Base-by-base conservation (phyloP, 2,113 vertebrate species). In the Limnothrissa miodon region DNA sequence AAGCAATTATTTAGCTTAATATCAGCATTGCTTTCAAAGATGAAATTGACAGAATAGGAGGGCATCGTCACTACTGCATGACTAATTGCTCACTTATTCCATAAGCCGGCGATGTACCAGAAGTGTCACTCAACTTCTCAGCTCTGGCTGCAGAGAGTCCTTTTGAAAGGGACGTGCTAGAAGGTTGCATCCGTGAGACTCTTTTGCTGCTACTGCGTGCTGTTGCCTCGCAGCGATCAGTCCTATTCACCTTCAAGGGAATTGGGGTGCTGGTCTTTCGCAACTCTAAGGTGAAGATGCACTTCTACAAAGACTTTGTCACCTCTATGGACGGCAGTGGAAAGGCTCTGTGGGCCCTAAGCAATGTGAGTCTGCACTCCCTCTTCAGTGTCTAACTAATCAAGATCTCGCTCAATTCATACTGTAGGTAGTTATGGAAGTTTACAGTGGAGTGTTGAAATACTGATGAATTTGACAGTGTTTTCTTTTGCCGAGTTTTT, bases 281-380 rank as follows among this genome's bases (percentile, higher is more conserved):
- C 48, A 89, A 94, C 25, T 88, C 88, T 81, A 94, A 93, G 85
- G 95, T 95, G 84, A 94, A 94, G 88, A 95, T 96, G 95, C 94
- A 89, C 82, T 97, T 96, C 92, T 94, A 88, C 83, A 89, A 91
- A 83, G 92, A 93, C 79, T 96, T 96, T 80, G 87, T 96, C 48
- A 92, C 90, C 33, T 80, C 89, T 6, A 39, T 95, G 91, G 94
- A 96, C 80, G 92, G 90, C 85, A 93, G 84, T 0, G 93, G 93
- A 6, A 82, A 39, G 42, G 84, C 94, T 39, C 87, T 88, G 29
- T 91, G 91, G 84, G 91, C 93, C 33, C 86, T 95, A 66, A 86
- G 86, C 46, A 92, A 94, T 11, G 94, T 96, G 88, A 94, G 93
- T 87, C 39, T 13, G 17, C 51, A 5, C 51, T 56, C 51, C 19